phyloP scores from a whole-genome alignment of 2,888 invertebrate species.

The Cheilosia scutellata region DNA sequence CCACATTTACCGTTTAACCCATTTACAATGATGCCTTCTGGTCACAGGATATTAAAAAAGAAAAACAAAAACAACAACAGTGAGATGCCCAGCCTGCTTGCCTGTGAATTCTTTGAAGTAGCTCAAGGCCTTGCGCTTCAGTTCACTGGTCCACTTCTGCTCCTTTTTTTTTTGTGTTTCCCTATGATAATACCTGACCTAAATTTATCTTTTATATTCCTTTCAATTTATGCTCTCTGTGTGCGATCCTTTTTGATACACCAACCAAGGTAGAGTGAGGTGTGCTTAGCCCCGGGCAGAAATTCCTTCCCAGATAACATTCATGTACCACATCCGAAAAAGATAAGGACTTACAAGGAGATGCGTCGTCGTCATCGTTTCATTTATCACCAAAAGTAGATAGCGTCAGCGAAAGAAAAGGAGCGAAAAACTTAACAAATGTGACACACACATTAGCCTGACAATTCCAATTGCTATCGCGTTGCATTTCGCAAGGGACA shows the following conservation, averaged over 20 bases:
- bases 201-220: constrained; percentile 64
- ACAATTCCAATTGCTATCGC: constrained; percentile 53
- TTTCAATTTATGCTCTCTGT: constrained; percentile 39
- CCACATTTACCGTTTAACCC: constrained; percentile 73
- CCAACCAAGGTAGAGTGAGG: constrained; percentile 38
- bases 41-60: constrained; percentile 51
- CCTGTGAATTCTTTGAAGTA: constrained; percentile 57
- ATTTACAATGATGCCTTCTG: constrained; percentile 73
- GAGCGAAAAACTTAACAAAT: constrained; percentile 38
- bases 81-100: constrained; percentile 8
- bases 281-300: constrained; percentile 55
- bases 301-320: constrained; percentile 67
- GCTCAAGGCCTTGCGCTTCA: constrained; percentile 69
- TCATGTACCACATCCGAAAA: constrained; percentile 54
- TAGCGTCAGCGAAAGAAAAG: constrained; percentile 3
- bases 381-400: constrained; percentile 49
- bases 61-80: constrained; percentile 2
- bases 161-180: constrained; percentile 29
- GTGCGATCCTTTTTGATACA: constrained; percentile 31
- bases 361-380: constrained; percentile 15
- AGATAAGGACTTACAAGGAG: constrained; percentile 60
- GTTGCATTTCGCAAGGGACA: constrained; percentile 29
- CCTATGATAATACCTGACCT: constrained; percentile 71
- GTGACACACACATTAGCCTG: constrained; percentile 58
- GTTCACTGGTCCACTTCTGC: constrained; percentile 64